Evolutionary conservation across 2,113 vertebrate species (phyloP), one percentile per base, ranked within the genome.

Genomic region (Rana temporaria): DNA sequence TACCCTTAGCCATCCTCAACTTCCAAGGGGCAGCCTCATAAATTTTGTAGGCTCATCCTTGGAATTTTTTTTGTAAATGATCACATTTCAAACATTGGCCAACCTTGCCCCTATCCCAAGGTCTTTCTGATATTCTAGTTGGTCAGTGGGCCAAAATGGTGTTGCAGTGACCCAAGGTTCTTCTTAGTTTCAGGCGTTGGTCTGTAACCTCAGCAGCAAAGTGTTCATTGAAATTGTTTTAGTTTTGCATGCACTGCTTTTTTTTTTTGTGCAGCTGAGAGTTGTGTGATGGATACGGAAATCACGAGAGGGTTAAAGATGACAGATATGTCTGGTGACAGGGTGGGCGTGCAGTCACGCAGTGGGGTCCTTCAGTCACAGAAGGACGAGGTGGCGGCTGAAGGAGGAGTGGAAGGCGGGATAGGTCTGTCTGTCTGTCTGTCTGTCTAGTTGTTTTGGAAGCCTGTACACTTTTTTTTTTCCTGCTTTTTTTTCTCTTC

Each of bases 251-350:
- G 42, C 42, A 1, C 42, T 48, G 16, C 19, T 16, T 72, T 53
- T 24, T 30, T n/a, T 18, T 38, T 32, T 57, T 22, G 56, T 20
- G 26, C 53, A 59, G 24, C n/a, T 26, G 32, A 18, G 30, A 1
- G 6, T 60, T 62, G 56, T 17, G n/a, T 18, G 12, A 32, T 62
- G 16, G 26, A 5, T 57, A 2, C 1, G 16, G 14, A 8, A 48
- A 48, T 48, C 42, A 48, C 20, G 2, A 65, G 17, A 57, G 66
- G 67, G 78, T 70, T 80, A 70, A 70, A 26, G 26, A 18, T 80
- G 66, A 80, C 57, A 91, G 87, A 86, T 73, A 87, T 86, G 62
- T 90, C 87, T 86, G 88, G 91, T 84, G 85, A 85, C 70, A 89
- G 88, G 86, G 4, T 59, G 62, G 84, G 84, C 66, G 66, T 81